Percentiles rank a stretch among this genome's conserved stretches.
phyloP scores from a whole-genome alignment of 2,888 invertebrate species.

The Eupithecia dodoneata region DNA sequence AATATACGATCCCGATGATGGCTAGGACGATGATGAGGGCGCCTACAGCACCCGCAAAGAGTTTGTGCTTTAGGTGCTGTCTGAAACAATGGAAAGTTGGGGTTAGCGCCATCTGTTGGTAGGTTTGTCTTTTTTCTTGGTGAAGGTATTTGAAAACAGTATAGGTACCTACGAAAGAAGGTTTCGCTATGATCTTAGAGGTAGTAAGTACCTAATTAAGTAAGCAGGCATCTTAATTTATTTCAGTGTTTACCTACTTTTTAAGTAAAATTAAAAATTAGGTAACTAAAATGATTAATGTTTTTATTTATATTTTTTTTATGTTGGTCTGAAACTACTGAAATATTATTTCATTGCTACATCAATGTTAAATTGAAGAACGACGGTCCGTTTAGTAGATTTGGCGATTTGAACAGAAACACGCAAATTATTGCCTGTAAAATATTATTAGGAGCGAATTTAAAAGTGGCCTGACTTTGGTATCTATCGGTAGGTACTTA shows the following conservation, averaged over 20 bases:
- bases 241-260: background rate
- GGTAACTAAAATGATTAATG: too few species aligned
- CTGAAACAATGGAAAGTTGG: constrained; percentile 57
- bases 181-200: background rate
- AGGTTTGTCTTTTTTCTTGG: background rate
- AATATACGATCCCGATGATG: constrained; percentile 51
- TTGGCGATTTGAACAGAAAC: background rate
- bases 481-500: too few species aligned
- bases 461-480: background rate
- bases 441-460: background rate
- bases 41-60: constrained; percentile 18
- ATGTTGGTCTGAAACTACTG: background rate
- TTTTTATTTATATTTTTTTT: background rate
- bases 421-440: background rate
- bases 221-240: background rate
- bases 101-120: constrained; percentile 12
- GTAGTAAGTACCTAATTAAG: too few species aligned
- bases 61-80: constrained; percentile 53
- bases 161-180: background rate
- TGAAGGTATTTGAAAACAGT: background rate
- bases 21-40: constrained; percentile 66
- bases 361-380: background rate
- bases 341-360: background rate
- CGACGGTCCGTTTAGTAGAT: background rate
- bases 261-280: background rate